Percentiles rank a stretch among this genome's conserved stretches.
Conservation (phyloP, 2,113 vertebrate species). For the Lucifuga dentata region DNA sequence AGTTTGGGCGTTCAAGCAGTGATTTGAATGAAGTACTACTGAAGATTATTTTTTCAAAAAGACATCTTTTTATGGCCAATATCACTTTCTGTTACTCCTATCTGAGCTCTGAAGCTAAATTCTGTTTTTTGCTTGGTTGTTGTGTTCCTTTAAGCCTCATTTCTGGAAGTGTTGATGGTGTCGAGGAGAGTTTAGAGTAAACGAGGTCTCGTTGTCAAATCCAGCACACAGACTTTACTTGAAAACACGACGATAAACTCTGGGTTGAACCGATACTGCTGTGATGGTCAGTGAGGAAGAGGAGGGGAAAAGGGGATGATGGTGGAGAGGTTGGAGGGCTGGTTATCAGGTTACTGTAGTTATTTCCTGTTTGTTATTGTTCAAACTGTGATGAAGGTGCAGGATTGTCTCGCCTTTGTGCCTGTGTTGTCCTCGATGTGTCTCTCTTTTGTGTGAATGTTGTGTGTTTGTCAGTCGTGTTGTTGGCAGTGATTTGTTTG, state of each 20-base stretch:
- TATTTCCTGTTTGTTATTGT: constrained; percentile 11
- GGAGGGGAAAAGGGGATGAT: background rate
- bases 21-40: constrained; percentile 1
- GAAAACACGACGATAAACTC: background rate
- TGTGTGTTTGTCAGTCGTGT: constrained; percentile 10
- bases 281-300: constrained; percentile 23
- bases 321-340: too few species aligned
- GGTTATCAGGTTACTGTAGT: constrained; percentile 7
- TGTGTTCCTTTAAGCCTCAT: background rate
- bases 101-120: too few species aligned
- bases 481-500: background rate
- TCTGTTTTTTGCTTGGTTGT: background rate
- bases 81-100: background rate
- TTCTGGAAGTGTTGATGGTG: too few species aligned
- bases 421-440: background rate
- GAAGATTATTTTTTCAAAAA: background rate
- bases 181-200: too few species aligned
- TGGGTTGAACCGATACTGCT: constrained; percentile 39
- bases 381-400: constrained; percentile 17
- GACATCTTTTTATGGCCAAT: background rate
- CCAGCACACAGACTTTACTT: background rate
- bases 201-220: background rate
- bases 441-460: constrained; percentile 5
- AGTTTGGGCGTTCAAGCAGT: background rate
- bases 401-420: background rate